phyloP scores from a whole-genome alignment of 2,113 vertebrate genomes.

The Ptyas mucosa region DNA sequence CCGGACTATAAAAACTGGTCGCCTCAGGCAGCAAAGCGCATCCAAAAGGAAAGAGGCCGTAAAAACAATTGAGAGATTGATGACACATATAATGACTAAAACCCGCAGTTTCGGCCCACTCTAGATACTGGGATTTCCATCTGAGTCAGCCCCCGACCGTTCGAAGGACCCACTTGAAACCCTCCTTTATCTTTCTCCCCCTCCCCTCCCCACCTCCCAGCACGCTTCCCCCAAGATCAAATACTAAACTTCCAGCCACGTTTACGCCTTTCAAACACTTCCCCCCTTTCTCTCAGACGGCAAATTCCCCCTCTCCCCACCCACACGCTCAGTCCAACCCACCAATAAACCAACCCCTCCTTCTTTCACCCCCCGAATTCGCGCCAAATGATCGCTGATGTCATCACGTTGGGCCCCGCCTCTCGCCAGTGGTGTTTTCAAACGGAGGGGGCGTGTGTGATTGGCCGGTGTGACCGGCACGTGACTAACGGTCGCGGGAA shows the following conservation, averaged over 20 bases:
- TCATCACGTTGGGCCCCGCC: not conserved
- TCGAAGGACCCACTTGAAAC: no score
- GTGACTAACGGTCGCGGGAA: constrained; percentile 95
- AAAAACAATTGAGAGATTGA: not conserved
- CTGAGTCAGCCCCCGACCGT: not conserved
- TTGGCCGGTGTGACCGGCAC: constrained; percentile 71
- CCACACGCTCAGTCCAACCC: not conserved
- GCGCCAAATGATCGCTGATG: constrained; percentile 75
- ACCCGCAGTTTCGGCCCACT: not conserved
- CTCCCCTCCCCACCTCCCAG: not conserved
- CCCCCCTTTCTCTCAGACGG: no score
- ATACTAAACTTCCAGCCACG: not conserved
- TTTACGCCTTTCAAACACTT: not conserved
- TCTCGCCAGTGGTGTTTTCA: constrained; percentile 77
- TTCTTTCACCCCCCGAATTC: constrained; percentile 49
- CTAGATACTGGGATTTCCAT: not conserved
- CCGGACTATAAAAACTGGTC: not conserved
- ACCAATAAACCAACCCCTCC: not conserved
- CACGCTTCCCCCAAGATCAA: not conserved
- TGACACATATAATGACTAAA: not conserved
- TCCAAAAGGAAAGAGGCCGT: not conserved
- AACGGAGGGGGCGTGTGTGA: constrained; percentile 67
- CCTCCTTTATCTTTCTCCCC: not conserved
- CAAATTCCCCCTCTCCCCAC: no score
- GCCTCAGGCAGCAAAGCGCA: not conserved